Conservation (phyloP, 2,888 invertebrate genomes). For the Amphipyra berbera region DNA sequence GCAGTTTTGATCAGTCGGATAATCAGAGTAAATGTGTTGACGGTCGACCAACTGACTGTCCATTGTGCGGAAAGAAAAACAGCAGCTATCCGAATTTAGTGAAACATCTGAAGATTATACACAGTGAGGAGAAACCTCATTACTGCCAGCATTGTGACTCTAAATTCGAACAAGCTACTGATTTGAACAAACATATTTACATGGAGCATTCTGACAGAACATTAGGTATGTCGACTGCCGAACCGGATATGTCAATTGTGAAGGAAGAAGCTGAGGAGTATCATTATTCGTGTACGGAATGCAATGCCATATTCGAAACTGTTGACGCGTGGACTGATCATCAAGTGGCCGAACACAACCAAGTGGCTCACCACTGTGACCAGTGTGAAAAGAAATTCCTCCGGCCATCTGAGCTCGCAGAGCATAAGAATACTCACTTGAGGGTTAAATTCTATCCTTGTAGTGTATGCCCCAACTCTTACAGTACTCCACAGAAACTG, state of each 20-base stretch:
- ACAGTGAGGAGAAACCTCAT: slow-evolving; percentile 85
- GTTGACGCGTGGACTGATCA: slow-evolving; percentile 90
- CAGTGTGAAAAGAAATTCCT: slow-evolving; percentile 91
- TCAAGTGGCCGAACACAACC: slow-evolving; percentile 88
- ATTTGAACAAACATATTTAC: slow-evolving; percentile 90
- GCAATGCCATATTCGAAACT: slow-evolving; percentile 89
- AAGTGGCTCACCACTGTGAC: slow-evolving; percentile 89
- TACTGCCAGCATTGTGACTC: slow-evolving; percentile 91
- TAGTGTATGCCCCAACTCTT: slow-evolving; percentile 89
- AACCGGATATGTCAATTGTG: slow-evolving; percentile 84
- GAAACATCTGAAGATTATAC: slow-evolving; percentile 88
- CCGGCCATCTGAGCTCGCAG: slow-evolving; percentile 90
- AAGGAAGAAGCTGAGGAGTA: slow-evolving; percentile 88
- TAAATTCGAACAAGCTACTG: slow-evolving; percentile 88
- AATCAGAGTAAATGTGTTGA: slow-evolving; percentile 83
- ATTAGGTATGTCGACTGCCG: slow-evolving; percentile 69
- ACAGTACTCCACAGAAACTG: slow-evolving; percentile 91
- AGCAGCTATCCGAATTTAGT: slow-evolving; percentile 89
- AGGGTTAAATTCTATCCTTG: slow-evolving; percentile 92
- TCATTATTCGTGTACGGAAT: slow-evolving; percentile 91
- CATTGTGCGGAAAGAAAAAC: slow-evolving; percentile 89
- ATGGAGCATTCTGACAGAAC: slow-evolving; percentile 88
- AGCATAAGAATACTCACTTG: slow-evolving; percentile 92
- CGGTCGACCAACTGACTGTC: slow-evolving; percentile 87
- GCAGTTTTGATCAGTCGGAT: slow-evolving; percentile 81